phyloP scores from a whole-genome alignment of 2,888 invertebrate genomes.

The Galeopsomyia nigrocyanea region DNA sequence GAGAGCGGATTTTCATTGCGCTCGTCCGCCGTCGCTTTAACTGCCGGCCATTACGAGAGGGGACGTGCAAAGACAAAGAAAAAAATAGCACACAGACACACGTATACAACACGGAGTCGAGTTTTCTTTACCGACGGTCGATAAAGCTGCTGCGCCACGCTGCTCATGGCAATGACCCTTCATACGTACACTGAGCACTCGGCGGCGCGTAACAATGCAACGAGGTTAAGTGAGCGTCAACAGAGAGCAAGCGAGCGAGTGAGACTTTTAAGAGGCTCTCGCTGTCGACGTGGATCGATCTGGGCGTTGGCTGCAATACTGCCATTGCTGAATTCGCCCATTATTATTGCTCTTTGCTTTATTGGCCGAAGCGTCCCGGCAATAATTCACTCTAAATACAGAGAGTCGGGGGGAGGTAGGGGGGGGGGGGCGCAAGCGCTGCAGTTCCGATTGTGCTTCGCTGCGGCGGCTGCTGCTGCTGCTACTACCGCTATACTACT shows the following conservation, averaged over 20 bases:
- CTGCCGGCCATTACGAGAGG: neutral
- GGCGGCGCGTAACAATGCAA: constrained; percentile 52
- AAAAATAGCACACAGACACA: too few species aligned
- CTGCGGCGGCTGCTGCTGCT: constrained; percentile 3
- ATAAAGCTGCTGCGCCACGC: too few species aligned
- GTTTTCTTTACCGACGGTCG: too few species aligned
- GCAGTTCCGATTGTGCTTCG: constrained; percentile 36
- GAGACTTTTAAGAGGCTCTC: too few species aligned
- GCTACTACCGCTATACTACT: constrained; percentile 15
- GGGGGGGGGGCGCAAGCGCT: neutral
- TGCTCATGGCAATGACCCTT: constrained; percentile 17
- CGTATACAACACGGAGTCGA: too few species aligned
- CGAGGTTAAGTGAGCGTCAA: constrained; percentile 57
- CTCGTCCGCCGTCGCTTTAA: constrained; percentile 10
- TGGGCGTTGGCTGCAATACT: too few species aligned
- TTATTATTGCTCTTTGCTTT: neutral
- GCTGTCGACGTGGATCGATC: too few species aligned
- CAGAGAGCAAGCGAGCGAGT: neutral
- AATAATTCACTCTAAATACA: constrained; percentile 18
- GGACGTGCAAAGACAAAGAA: too few species aligned
- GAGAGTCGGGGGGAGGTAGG: constrained; percentile 4
- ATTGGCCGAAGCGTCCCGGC: neutral
- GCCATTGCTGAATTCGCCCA: too few species aligned
- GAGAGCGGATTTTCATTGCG: constrained; percentile 22
- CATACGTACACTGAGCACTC: constrained; percentile 30